These are phyloP conservation scores for Hermodice carunculata DNA, from an alignment of 2,888 invertebrate species.

Conservation along the genomic window DNA sequence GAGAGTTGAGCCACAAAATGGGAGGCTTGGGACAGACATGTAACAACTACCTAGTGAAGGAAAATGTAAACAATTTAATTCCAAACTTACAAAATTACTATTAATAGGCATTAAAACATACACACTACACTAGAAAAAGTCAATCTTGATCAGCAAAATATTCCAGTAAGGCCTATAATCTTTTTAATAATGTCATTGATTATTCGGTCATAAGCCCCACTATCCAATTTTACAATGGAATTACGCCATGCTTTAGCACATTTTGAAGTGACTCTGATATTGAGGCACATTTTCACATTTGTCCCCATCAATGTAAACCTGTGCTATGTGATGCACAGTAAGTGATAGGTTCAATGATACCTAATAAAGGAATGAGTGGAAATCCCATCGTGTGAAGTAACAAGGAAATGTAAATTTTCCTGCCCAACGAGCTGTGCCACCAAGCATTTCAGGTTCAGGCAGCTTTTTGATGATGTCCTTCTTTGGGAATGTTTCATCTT, in stretches of 20 bases:
- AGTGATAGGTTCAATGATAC: constrained; percentile 1
- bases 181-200: neutral
- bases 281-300: constrained; percentile 3
- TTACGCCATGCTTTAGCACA: neutral
- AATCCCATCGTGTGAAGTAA: constrained; percentile 4
- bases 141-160: constrained; percentile 3
- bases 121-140: constrained; percentile 2
- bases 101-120: neutral
- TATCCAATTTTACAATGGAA: constrained; percentile 1
- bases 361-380: constrained; percentile 1
- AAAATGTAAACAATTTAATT: too few species aligned
- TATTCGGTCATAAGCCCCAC: neutral
- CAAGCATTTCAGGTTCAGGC: neutral
- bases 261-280: constrained; percentile 1
- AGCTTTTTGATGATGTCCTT: constrained; percentile 4
- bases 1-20: too few species aligned
- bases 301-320: constrained; percentile 1
- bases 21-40: too few species aligned
- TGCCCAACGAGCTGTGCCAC: constrained; percentile 2
- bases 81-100: constrained; percentile 2
- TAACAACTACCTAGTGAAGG: too few species aligned
- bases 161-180: neutral
- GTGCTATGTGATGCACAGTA: constrained; percentile 5
- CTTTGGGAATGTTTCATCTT: constrained; percentile 4
- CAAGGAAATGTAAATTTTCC: constrained; percentile 2